Base-by-base conservation (phyloP, 2,797 vertebrate genomes). In the Cuculus canorus region DNA sequence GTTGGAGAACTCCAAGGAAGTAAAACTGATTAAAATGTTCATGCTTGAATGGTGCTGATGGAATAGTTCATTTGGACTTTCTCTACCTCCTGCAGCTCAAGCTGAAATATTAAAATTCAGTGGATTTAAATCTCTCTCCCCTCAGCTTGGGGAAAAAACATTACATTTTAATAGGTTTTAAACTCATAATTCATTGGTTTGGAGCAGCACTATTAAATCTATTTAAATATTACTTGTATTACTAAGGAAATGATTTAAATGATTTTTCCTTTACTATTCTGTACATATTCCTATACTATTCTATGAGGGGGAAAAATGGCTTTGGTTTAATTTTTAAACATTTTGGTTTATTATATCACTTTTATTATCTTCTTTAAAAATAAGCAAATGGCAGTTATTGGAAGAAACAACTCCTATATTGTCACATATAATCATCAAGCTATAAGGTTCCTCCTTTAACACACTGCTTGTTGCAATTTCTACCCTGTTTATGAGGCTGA, bases 11-110 rank as follows among this genome's bases (percentile, higher is more conserved):
- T 98, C 98, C 98, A 98, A 98, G 98, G 98, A 98, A 98, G 98
- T 98, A 98, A 98, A 98, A 98, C 98, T 98, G 98, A 98, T 98
- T 98, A 98, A 98, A 98, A 98, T 98, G 98, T 98, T 98, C 98
- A 98, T 98, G 98, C 98, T 98, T 98, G 97, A 98, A 98, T 98
- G 98, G 97, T 98, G 98, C 98, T 98, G 98, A 98, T 98, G 98
- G 98, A 98, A 98, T 98, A 98, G 98, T 98, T 98, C 98, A 98
- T 98, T 98, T 98, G 98, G 98, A 98, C 98, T 98, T 98, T 98
- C 98, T 98, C 97, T 98, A 98, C 98, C 98, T 98, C 98, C 98
- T 98, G 98, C 98, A 98, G 98, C 97, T 98, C 98, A 98, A 98
- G 98, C 98, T 98, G 98, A 98, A 98, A 98, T 98, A 98, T 98